These are phyloP conservation scores for Hetaerina titia DNA, from an alignment of 2,888 invertebrate genomes.

Conservation along the genomic window DNA sequence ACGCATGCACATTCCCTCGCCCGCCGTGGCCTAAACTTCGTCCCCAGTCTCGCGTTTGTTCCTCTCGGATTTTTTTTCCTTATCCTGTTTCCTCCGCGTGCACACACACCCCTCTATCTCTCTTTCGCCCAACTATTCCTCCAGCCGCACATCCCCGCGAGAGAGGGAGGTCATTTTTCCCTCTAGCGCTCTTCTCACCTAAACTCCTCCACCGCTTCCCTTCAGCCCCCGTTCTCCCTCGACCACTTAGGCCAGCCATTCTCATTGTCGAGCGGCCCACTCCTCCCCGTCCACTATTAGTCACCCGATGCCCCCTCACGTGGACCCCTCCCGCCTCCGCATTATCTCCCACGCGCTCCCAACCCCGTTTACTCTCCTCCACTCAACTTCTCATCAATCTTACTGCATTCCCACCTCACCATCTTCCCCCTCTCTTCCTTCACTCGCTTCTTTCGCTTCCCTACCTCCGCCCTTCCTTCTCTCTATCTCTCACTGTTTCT, in stretches of 20 bases:
- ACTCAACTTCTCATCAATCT: conserved; percentile 64
- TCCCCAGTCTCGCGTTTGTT: background rate
- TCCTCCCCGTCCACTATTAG: background rate
- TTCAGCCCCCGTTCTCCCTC: background rate
- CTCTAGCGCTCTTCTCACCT: conserved; percentile 28
- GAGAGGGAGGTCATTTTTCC: background rate
- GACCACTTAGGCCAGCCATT: background rate
- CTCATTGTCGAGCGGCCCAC: background rate
- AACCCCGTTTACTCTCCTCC: conserved; percentile 25
- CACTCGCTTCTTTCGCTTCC: background rate
- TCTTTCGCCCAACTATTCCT: background rate
- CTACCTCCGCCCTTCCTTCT: background rate
- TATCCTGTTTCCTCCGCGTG: background rate
- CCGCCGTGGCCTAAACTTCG: background rate
- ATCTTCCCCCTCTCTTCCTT: background rate
- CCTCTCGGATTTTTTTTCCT: background rate
- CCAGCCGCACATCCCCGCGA: background rate
- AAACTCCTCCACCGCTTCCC: background rate
- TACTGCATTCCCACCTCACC: conserved; percentile 47
- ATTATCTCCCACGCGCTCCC: conserved; percentile 27
- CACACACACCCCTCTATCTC: background rate
- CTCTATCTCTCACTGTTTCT: too few species aligned
- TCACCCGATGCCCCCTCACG: background rate
- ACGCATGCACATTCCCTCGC: background rate
- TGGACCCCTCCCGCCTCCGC: background rate